Percentiles rank a stretch among this genome's conserved stretches.
These are phyloP conservation scores for Dipodomys spectabilis DNA, from an alignment of 2,113 vertebrate species.

Conservation along the genomic window DNA sequence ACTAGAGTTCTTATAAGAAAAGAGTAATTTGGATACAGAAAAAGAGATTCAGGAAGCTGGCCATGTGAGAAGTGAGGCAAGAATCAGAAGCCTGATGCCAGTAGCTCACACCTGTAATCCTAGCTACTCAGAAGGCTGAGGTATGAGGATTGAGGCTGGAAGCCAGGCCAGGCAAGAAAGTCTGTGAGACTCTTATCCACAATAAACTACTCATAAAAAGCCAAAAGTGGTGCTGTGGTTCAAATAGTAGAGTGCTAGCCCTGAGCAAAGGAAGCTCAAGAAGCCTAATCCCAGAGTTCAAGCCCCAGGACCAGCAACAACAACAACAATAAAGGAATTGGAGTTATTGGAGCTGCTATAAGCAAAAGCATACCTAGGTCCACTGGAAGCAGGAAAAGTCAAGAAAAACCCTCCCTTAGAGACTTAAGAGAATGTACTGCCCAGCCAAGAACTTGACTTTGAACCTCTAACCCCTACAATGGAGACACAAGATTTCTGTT, in stretches of 20 bases:
- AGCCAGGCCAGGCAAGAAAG: too few relatives aligned
- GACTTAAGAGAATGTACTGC: neutral
- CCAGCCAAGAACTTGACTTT: neutral
- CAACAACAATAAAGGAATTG: neutral
- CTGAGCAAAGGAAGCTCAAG: too few relatives aligned
- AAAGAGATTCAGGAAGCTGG: neutral
- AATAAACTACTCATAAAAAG: too few relatives aligned
- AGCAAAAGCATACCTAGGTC: neutral
- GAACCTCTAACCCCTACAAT: neutral
- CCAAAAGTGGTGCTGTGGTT: too few relatives aligned
- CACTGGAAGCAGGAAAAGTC: neutral
- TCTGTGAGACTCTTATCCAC: too few relatives aligned
- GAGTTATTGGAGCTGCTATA: neutral
- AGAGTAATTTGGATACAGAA: neutral
- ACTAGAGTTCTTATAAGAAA: slow-evolving; percentile 3
- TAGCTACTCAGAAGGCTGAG: too few relatives aligned
- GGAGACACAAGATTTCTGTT: neutral
- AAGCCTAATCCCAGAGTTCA: too few relatives aligned
- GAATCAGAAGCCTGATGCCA: neutral
- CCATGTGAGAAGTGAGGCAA: neutral
- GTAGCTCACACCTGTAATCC: too few relatives aligned
- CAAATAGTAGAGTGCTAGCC: too few relatives aligned
- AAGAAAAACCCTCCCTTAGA: neutral
- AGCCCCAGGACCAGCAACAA: neutral
- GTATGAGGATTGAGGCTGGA: too few relatives aligned